phyloP scores from a whole-genome alignment of 2,888 invertebrate genomes.

The Cantharis lateralis region DNA sequence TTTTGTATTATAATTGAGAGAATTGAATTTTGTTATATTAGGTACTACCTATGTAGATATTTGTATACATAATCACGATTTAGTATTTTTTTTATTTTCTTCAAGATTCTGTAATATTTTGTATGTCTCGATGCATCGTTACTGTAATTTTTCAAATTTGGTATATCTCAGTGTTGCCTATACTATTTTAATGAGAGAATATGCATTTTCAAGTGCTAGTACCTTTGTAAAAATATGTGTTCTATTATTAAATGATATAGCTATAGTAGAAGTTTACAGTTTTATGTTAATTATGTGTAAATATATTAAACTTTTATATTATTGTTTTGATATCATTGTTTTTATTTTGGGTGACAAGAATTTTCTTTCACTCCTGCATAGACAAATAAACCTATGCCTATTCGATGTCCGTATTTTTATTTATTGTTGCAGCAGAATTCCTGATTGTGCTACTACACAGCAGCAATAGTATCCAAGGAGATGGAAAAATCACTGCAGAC shows the following conservation, averaged over 20 bases:
- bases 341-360: conserved; percentile 14
- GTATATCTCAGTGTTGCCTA: conserved; percentile 51
- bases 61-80: neutral
- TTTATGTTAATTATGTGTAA: conserved; percentile 53
- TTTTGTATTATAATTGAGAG: conserved; percentile 5
- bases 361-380: conserved; percentile 4
- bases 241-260: conserved; percentile 24
- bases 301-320: conserved; percentile 50
- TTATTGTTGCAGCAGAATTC: no score
- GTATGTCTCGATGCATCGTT: conserved; percentile 13
- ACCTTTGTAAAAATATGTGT: conserved; percentile 52
- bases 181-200: conserved; percentile 48
- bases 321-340: conserved; percentile 50
- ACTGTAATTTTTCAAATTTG: conserved; percentile 21
- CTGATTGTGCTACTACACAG: no score
- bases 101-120: conserved; percentile 9
- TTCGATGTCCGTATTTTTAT: neutral
- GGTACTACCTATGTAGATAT: neutral
- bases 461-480: no score
- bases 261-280: conserved; percentile 34
- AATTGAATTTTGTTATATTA: neutral
- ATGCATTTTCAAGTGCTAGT: conserved; percentile 50
- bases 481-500: no score
- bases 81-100: neutral
- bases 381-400: neutral